Base-by-base conservation (phyloP, 2,888 invertebrate genomes). In the Dermolepida albohirtum region DNA sequence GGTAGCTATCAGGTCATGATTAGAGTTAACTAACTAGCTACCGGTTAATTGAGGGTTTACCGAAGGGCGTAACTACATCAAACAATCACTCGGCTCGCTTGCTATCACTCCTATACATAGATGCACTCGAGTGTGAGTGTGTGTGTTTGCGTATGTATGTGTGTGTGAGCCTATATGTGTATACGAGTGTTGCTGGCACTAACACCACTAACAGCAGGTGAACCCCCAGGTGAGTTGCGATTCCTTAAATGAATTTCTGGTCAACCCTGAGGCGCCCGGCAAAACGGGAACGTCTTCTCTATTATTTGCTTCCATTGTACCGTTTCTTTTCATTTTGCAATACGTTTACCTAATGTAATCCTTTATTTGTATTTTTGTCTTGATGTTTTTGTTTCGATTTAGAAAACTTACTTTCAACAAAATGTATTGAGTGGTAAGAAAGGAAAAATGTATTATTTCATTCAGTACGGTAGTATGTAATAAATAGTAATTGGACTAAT, bases 1-100 rank as follows among this genome's bases (percentile, higher is more conserved):
- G 82, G 82, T 82, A 81, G 81, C 81, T 81, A 81, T 82, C 81
- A 81, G 78, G 78, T 76, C 77, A 78, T 80, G 80, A 81, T 81
- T 80, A 80, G 80, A 80, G 76, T 78, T 81, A 80, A 81, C 81
- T 80, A 81, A 81, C 79, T 78, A 78, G 80, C 81, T 81, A 82
- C 81, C 76, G 81, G 81, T 81, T 82, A 82, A 82, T 82, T 82
- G 79, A 79, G 81, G 81, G 81, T 78, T 65, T 80, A 79, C 79
- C 78, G 78, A 80, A 80, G 80, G 81, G 81, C 81, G 81, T 81
- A 81, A 81, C 80, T 75, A 81, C 80, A 80, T 80, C 80, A 80
- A 76, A 79, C 80, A 79, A 81, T 80, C 80, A 79, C 79, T 78
- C 74, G 70, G 68, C 74, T 70, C 65, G 64, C 66, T 63, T 63